phyloP scores from a whole-genome alignment of 1,140 invertebrate genomes.

The Heliothis virescens region DNA sequence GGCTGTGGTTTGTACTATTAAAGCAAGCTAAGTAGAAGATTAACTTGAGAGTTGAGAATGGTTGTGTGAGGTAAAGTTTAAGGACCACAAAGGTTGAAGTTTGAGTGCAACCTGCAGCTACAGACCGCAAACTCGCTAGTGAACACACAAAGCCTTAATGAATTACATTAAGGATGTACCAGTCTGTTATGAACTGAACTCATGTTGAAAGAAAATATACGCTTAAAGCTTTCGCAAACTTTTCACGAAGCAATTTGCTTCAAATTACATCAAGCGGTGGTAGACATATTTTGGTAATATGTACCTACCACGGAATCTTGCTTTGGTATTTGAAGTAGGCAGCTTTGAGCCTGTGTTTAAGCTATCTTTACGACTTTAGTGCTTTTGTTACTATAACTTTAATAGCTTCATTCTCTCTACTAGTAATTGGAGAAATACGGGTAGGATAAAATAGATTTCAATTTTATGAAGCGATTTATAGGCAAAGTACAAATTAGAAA shows the following conservation, averaged over 20 bases:
- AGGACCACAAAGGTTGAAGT: slow-evolving; percentile 61
- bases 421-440: not conserved
- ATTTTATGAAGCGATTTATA: slow-evolving; percentile 35
- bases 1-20: slow-evolving; percentile 50
- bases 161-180: slow-evolving; percentile 52
- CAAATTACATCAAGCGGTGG: slow-evolving; percentile 28
- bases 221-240: not conserved
- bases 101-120: slow-evolving; percentile 53
- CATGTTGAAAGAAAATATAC: slow-evolving; percentile 36
- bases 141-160: slow-evolving; percentile 53
- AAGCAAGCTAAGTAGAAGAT: slow-evolving; percentile 56
- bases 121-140: slow-evolving; percentile 53
- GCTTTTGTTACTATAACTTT: slow-evolving; percentile 1
- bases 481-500: slow-evolving; percentile 24
- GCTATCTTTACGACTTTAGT: not conserved
- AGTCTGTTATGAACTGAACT: slow-evolving; percentile 44
- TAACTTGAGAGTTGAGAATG: slow-evolving; percentile 53
- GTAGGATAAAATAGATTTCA: slow-evolving; percentile 24
- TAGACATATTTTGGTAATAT: slow-evolving; percentile 22
- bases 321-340: slow-evolving; percentile 9
- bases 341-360: slow-evolving; percentile 9
- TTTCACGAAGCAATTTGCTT: slow-evolving; percentile 38
- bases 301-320: slow-evolving; percentile 1
- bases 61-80: slow-evolving; percentile 56
- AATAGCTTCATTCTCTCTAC: not conserved